phyloP scores from a whole-genome alignment of 2,113 vertebrate species.

The Capreolus pygargus region DNA sequence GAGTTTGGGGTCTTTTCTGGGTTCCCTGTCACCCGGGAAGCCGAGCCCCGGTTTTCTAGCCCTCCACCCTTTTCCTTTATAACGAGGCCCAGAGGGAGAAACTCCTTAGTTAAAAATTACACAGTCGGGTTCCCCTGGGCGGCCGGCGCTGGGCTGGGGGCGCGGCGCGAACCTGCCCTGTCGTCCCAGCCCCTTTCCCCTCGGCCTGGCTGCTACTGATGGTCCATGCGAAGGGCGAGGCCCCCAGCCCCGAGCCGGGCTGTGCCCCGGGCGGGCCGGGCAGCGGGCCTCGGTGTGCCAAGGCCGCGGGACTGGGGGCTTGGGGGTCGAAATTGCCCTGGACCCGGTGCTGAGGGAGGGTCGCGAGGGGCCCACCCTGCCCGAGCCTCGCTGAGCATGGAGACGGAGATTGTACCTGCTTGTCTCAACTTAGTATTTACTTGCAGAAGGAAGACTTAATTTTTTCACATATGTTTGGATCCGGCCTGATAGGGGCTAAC shows the following conservation, averaged over 20 bases:
- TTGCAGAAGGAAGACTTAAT: not conserved
- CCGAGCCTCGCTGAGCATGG: not conserved
- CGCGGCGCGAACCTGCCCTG: not conserved
- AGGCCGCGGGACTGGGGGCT: not conserved
- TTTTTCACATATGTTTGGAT: not conserved
- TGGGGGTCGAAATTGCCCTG: not conserved
- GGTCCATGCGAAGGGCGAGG: not conserved
- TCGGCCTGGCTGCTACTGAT: not conserved
- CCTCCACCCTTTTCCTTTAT: not conserved
- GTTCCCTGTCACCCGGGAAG: not conserved
- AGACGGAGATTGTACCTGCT: not conserved
- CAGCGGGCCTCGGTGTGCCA: not conserved
- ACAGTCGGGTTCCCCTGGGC: slow-evolving; percentile 2
- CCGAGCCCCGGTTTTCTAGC: not conserved
- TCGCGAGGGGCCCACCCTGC: not conserved
- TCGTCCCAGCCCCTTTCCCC: not conserved
- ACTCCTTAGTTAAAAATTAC: slow-evolving; percentile 49
- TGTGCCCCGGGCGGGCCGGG: not conserved
- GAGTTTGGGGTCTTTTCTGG: slow-evolving; percentile 66
- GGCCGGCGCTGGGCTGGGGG: not conserved
- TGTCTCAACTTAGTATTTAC: not conserved
- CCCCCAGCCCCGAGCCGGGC: not conserved
- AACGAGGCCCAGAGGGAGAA: slow-evolving; percentile 54
- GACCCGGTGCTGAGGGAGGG: not conserved
- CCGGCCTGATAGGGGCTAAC: not conserved